Evolutionary conservation across 2,888 invertebrate genomes (phyloP), one percentile per base, ranked within the genome.

Genomic region (Seira musarum): DNA sequence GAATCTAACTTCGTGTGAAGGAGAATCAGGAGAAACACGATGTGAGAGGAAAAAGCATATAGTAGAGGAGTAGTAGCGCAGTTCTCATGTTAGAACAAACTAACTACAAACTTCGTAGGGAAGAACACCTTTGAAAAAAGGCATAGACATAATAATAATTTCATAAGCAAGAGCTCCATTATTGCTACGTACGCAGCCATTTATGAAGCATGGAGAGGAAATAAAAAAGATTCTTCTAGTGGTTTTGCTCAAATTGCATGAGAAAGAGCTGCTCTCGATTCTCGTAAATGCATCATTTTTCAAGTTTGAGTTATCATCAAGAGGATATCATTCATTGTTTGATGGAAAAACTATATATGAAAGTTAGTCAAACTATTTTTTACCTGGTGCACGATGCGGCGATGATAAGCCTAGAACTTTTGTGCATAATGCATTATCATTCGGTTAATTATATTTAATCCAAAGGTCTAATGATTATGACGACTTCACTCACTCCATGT

Each of bases 281-380:
- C 53, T 17, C 53, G 17, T 15, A 53, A 13, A 53, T 53, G 53
- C 53, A 53, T 53, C 53, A 53, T 53, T 13, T 53, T 53, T 53
- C 17, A 53, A n/a, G 15, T 53, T 53, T 53, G 53, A 53, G 53
- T 53, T 53, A 53, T 53, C 53, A 53, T 30, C 53, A 15, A 53
- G 15, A 53, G 53, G 53, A 53, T 53, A 53, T 53, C 53, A 53
- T 53, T 30, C 15, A 53, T 53, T 53, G 53, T 53, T 53, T 53
- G 3, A 13, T 40, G 40, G 40, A 40, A 40, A 40, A 40, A 53
- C 2, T 30, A 8, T 30, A 30, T 30, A 30, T 30, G 30, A 30
- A 30, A 30, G 30, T 8, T 30, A 30, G 30, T 2, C 53, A 17
- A 53, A 15, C 53, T 53, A 6, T 6, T 30, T 53, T 53, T 53